These are phyloP conservation scores for Clistopyga incitator DNA, from an alignment of 2,888 invertebrate species.

Conservation along the genomic window DNA sequence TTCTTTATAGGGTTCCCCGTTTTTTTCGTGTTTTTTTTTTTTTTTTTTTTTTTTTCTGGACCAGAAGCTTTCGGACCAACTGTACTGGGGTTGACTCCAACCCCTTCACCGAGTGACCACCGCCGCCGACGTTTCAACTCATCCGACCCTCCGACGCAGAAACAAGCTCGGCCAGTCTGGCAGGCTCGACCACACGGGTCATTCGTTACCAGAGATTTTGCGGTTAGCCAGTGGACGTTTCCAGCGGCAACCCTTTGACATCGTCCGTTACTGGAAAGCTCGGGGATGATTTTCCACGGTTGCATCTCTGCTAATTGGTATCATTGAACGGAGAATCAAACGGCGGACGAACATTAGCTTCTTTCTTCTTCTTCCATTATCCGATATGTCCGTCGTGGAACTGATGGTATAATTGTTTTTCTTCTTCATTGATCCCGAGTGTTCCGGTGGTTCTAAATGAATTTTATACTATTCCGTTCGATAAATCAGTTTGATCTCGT, in stretches of 20 bases:
- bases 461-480: not conserved
- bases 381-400: not conserved
- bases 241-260: conserved; percentile 49
- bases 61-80: conserved; percentile 27
- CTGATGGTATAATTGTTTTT: conserved; percentile 9
- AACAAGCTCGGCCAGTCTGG: conserved; percentile 36
- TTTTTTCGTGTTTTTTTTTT: conserved; percentile 54
- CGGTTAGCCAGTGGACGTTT: conserved; percentile 21
- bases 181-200: conserved; percentile 34
- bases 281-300: conserved; percentile 12
- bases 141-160: conserved; percentile 31
- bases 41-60: conserved; percentile 36
- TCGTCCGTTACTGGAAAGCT: conserved; percentile 9
- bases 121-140: conserved; percentile 22
- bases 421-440: not conserved
- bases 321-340: conserved; percentile 11
- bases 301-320: conserved; percentile 35
- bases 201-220: conserved; percentile 55
- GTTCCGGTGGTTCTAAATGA: not conserved
- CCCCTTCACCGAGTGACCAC: conserved; percentile 32
- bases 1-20: conserved; percentile 55
- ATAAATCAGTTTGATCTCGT: conserved; percentile 21
- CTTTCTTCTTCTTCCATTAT: not conserved
- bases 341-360: not conserved
- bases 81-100: conserved; percentile 14